Evolutionary conservation across 2,797 vertebrate species (phyloP).

Genomic region (Melanotaenia pygmaea): DNA sequence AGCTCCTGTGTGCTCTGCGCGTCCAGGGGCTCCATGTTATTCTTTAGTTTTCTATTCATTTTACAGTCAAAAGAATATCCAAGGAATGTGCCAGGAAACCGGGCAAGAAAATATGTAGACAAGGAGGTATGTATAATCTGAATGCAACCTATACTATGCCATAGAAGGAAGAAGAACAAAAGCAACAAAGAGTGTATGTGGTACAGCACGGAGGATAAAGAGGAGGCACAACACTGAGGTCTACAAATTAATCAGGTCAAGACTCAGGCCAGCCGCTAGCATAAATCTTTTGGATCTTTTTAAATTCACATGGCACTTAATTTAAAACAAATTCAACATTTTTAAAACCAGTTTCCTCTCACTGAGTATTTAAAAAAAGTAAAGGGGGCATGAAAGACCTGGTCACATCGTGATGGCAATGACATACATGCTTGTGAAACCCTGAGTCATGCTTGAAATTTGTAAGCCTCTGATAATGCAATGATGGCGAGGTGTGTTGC

Average conservation of each 20-base stretch:
- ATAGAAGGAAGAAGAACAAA: conserved; percentile 33
- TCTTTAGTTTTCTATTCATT: conserved; percentile 99
- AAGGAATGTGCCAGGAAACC: conserved; percentile 99
- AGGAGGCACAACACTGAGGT: conserved; percentile 36
- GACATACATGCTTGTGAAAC: conserved; percentile 9
- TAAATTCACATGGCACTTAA: conserved; percentile 33
- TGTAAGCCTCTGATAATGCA: conserved; percentile 40
- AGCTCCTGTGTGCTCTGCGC: conserved; percentile 67
- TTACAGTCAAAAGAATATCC: conserved; percentile 99
- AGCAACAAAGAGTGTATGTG: conserved; percentile 7
- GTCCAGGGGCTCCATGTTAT: conserved; percentile 97
- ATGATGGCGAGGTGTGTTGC: conserved; percentile 10
- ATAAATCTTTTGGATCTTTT: conserved; percentile 17
- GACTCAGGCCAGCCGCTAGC: conserved; percentile 37
- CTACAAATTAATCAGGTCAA: conserved; percentile 59
- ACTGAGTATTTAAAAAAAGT: neutral
- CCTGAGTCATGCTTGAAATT: conserved; percentile 43
- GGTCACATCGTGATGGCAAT: neutral
- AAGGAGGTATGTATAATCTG: conserved; percentile 99
- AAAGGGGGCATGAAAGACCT: neutral
- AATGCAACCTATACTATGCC: conserved; percentile 55
- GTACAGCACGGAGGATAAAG: conserved; percentile 2
- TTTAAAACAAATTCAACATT: conserved; percentile 34
- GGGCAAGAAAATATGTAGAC: conserved; percentile 99
- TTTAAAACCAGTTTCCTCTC: conserved; percentile 18